Percentiles rank a stretch among this genome's conserved stretches.
phyloP scores from a whole-genome alignment of 2,113 vertebrate species.

The Serilophus lunatus region DNA sequence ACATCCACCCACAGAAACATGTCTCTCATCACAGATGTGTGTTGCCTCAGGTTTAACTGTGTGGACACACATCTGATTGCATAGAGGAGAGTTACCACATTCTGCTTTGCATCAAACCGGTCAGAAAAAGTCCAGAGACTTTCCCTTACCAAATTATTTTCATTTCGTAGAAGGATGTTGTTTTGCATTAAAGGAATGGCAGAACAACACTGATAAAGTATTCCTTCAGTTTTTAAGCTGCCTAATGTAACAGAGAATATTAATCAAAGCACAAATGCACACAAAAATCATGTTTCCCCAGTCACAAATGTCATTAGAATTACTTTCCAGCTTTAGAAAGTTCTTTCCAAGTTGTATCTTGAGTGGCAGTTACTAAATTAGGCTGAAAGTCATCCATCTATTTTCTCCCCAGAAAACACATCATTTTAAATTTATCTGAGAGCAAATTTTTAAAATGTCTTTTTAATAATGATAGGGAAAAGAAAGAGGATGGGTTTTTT shows the following conservation, averaged over 20 bases:
- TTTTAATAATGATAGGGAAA: not conserved
- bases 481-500: not conserved
- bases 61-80: not conserved
- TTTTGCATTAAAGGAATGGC: not conserved
- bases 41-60: not conserved
- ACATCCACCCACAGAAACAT: not conserved
- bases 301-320: slow-evolving; percentile 20
- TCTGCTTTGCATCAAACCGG: not conserved
- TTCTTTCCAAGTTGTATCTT: slow-evolving; percentile 34
- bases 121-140: not conserved
- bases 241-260: slow-evolving; percentile 3
- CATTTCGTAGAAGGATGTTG: not conserved
- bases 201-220: not conserved
- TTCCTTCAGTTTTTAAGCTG: slow-evolving; percentile 8
- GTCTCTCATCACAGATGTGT: not conserved
- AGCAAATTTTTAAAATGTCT: not conserved
- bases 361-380: slow-evolving; percentile 27
- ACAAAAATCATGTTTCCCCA: slow-evolving; percentile 23
- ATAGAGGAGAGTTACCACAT: not conserved
- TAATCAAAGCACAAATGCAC: slow-evolving; percentile 42
- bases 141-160: not conserved
- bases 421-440: slow-evolving; percentile 12
- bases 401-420: not conserved
- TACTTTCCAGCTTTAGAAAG: slow-evolving; percentile 32
- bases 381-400: slow-evolving; percentile 30